These are phyloP conservation scores for Pyrochroa serraticornis DNA, from an alignment of 2,888 invertebrate species.

Conservation along the genomic window DNA sequence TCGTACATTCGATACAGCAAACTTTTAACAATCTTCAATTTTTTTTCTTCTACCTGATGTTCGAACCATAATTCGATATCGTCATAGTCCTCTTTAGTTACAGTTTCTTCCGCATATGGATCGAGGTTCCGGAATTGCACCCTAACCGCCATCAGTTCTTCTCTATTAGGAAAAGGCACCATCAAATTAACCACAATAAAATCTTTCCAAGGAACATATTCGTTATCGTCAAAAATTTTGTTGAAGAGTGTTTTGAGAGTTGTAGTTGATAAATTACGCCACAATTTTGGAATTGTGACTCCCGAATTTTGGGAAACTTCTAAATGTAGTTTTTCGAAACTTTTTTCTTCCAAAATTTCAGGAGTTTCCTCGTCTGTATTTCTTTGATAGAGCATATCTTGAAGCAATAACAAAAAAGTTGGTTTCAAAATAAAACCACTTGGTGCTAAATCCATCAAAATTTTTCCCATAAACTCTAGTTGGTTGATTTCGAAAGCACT, in stretches of 20 bases:
- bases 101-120: constrained; percentile 49
- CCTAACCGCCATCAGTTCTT: constrained; percentile 62
- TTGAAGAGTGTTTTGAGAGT: constrained; percentile 50
- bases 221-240: constrained; percentile 62
- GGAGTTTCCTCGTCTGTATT: constrained; percentile 42
- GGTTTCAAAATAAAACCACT: constrained; percentile 53
- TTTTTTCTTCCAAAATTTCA: too few relatives aligned
- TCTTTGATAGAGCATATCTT: constrained; percentile 54
- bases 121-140: constrained; percentile 61
- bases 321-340: constrained; percentile 33
- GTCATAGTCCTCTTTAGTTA: constrained; percentile 52
- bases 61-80: constrained; percentile 58
- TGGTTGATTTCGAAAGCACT: constrained; percentile 49
- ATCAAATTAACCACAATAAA: constrained; percentile 67
- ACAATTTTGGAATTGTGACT: constrained; percentile 48
- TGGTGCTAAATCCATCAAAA: constrained; percentile 55
- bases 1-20: constrained; percentile 66
- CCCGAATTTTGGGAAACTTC: constrained; percentile 1
- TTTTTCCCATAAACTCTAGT: constrained; percentile 45
- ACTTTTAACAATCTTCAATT: constrained; percentile 56
- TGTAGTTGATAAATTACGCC: constrained; percentile 50
- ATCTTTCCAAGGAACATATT: constrained; percentile 70
- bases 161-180: constrained; percentile 62
- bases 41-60: constrained; percentile 32
- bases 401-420: constrained; percentile 55